A percentile compares a stretch with the other conserved stretches of the same genome.
These are phyloP conservation scores for Enteromius treurensis DNA, from an alignment of 2,797 vertebrate species.

Conservation along the genomic window DNA sequence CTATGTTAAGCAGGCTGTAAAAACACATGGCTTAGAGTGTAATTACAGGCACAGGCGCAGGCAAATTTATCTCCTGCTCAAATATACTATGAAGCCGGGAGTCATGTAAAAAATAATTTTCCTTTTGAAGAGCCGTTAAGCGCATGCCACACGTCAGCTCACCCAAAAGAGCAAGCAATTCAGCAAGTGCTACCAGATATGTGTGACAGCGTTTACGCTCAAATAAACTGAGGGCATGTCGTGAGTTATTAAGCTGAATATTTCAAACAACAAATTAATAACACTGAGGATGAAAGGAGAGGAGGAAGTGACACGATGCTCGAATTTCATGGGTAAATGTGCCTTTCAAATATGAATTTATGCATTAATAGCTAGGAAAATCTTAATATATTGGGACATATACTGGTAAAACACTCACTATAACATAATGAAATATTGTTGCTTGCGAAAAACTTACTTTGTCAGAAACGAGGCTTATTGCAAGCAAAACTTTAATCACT, in stretches of 20 bases:
- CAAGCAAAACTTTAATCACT: slow-evolving; percentile 16
- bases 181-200: slow-evolving; percentile 24
- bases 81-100: slow-evolving; percentile 67
- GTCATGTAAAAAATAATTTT: slow-evolving; percentile 57
- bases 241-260: slow-evolving; percentile 28
- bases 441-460: neutral
- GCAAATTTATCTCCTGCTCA: slow-evolving; percentile 77
- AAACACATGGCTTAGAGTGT: slow-evolving; percentile 78
- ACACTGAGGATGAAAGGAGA: slow-evolving; percentile 11
- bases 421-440: slow-evolving; percentile 6
- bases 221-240: slow-evolving; percentile 18
- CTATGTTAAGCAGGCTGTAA: slow-evolving; percentile 81
- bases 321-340: slow-evolving; percentile 3
- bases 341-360: neutral
- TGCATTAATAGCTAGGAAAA: neutral
- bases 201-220: slow-evolving; percentile 37
- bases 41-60: slow-evolving; percentile 78
- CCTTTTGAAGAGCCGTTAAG: slow-evolving; percentile 72
- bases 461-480: slow-evolving; percentile 16
- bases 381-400: neutral
- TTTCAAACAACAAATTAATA: slow-evolving; percentile 47
- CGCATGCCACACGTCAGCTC: slow-evolving; percentile 61
- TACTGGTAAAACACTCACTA: neutral
- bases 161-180: slow-evolving; percentile 68
- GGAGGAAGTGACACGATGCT: slow-evolving; percentile 6